phyloP scores from a whole-genome alignment of 2,888 invertebrate genomes.

The Ochlodes sylvanus region DNA sequence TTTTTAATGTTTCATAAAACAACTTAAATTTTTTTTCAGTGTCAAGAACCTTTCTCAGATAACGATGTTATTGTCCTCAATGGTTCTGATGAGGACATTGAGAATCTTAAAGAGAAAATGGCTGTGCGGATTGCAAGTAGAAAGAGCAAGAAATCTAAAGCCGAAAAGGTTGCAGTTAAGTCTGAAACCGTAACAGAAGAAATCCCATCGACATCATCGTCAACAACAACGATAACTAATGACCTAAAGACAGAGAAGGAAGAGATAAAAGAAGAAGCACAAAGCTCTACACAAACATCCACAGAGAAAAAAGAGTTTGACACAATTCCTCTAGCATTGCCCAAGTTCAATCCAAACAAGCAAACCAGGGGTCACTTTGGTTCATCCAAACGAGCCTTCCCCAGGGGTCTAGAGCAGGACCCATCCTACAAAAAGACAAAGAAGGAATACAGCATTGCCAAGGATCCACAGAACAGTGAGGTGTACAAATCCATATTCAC shows the following conservation, averaged over 20 bases:
- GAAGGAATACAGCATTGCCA: conserved; percentile 93
- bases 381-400: conserved; percentile 69
- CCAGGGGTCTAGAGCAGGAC: conserved; percentile 79
- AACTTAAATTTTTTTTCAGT: conserved; percentile 74
- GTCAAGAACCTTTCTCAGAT: conserved; percentile 90
- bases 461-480: conserved; percentile 95
- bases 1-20: no score
- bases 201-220: conserved; percentile 48
- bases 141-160: conserved; percentile 87
- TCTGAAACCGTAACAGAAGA: conserved; percentile 57
- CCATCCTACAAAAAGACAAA: conserved; percentile 92
- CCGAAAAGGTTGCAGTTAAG: conserved; percentile 55
- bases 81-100: conserved; percentile 91
- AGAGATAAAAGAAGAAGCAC: conserved; percentile 72
- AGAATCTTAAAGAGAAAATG: conserved; percentile 86
- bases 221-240: conserved; percentile 40
- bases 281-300: conserved; percentile 52
- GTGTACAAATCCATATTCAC: conserved; percentile 98
- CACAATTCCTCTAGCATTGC: conserved; percentile 74
- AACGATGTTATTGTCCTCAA: conserved; percentile 96
- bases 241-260: conserved; percentile 56
- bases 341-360: conserved; percentile 76
- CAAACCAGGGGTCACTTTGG: conserved; percentile 75
- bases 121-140: conserved; percentile 87
- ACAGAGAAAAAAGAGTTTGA: conserved; percentile 73